Base-by-base conservation (phyloP, 2,113 vertebrate species). In the Caloenas nicobarica region DNA sequence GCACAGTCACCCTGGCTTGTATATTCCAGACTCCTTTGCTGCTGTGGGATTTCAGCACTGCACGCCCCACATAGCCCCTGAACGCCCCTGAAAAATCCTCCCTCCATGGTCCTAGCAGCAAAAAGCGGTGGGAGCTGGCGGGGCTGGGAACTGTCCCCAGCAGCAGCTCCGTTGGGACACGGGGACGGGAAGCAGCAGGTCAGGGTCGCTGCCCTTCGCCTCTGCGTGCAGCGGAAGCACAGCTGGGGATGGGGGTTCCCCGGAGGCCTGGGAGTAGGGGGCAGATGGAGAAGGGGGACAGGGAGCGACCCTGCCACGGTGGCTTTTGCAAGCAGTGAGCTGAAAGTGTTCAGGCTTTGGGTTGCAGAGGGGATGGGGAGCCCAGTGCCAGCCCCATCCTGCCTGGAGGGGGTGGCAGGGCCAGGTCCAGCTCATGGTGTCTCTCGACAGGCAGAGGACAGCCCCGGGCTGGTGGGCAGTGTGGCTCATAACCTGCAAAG, bases 401-500 rank as follows among this genome's bases (percentile, higher is more conserved):
- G 24, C 54, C 11, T 1, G 1, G 8, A 71, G 1, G 10, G 66
- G 54, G 16, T 51, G 19, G 61, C 2, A 87, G 42, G 28, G 79
- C 89, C 2, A 26, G 77, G 44, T 7, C 44, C 44, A 44, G 44
- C 44, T 44, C 44, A 19, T 10, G 18, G 44, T 46, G 44, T 46
- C 44, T 46, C 44, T 46, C 18, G 18, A 18, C 44, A 98, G 98
- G 91, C 29, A 7, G 89, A 40, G 29, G 79, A 90, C 2, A 28
- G 79, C 31, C 36, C 85, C 0, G 95, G 96, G 64, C 88, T 98
- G 38, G 84, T 98, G 95, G 96, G 96, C 54, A 96, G 88, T 3
- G 3, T 97, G 95, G 95, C 91, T 7, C 97, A 97, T 54, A 97
- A 97, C 58, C 81, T 98, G 76, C 97, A 97, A 61, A 94, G 28